phyloP scores from a whole-genome alignment of 2,113 vertebrate species.

The Camelus bactrianus region DNA sequence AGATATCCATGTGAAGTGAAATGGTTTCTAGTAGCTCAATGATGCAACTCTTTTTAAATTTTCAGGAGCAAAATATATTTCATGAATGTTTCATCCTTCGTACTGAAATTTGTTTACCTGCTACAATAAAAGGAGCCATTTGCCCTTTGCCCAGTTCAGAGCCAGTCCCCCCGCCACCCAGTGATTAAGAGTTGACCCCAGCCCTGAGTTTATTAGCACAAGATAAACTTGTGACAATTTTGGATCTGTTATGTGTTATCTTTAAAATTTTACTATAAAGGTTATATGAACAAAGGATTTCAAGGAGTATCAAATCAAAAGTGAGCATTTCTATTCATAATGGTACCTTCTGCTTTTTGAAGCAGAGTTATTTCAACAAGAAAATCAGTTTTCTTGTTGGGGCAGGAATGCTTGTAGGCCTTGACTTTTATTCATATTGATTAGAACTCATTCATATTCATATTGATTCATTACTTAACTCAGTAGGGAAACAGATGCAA shows the following conservation, averaged over 20 bases:
- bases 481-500: background rate
- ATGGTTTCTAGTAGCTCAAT: conserved; percentile 40
- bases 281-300: conserved; percentile 56
- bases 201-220: conserved; percentile 13
- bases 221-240: background rate
- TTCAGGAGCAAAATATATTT: conserved; percentile 64
- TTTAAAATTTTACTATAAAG: conserved; percentile 46
- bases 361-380: conserved; percentile 37
- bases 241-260: background rate
- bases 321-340: conserved; percentile 40
- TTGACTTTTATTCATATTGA: conserved; percentile 50
- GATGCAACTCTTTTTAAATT: conserved; percentile 21
- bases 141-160: background rate
- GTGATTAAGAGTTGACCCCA: conserved; percentile 1
- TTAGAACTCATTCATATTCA: background rate
- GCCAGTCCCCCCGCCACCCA: background rate
- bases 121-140: conserved; percentile 31
- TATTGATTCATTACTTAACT: conserved; percentile 2
- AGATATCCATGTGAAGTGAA: conserved; percentile 64
- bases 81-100: conserved; percentile 52
- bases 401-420: background rate
- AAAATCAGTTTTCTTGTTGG: background rate
- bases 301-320: conserved; percentile 21
- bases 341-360: conserved; percentile 58
- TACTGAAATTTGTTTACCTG: conserved; percentile 60